These are phyloP conservation scores for Paramormyrops kingsleyae DNA, from an alignment of 2,113 vertebrate genomes.

Conservation along the genomic window DNA sequence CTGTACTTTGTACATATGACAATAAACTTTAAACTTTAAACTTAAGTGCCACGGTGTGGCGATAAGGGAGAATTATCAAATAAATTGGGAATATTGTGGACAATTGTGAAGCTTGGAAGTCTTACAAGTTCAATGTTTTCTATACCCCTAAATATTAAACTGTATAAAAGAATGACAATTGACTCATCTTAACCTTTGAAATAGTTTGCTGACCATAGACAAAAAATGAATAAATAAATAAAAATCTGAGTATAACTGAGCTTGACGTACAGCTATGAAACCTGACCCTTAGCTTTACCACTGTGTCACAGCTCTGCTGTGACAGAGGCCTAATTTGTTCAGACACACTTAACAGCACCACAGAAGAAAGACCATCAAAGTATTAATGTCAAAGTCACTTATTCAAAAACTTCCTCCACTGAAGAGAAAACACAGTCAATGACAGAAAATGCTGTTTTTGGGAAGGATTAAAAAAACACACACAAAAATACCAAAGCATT, in stretches of 20 bases:
- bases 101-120: neutral
- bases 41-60: neutral
- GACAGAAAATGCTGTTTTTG: neutral
- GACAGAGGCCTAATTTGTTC: neutral
- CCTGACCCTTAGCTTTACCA: neutral
- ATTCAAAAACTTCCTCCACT: neutral
- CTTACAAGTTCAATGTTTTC: neutral
- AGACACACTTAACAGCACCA: neutral
- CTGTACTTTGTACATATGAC: too few relatives aligned
- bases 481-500: neutral
- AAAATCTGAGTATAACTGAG: neutral
- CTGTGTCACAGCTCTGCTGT: neutral
- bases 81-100: neutral
- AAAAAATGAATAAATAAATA: neutral
- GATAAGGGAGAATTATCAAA: neutral
- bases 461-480: neutral
- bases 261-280: neutral
- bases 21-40: too few relatives aligned
- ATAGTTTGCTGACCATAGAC: neutral
- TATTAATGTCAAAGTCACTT: neutral
- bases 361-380: neutral
- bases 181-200: neutral
- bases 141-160: neutral
- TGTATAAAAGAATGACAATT: neutral
- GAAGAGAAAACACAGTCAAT: neutral